Evolutionary conservation across 2,113 vertebrate genomes (phyloP).

Genomic region (Numida meleagris): DNA sequence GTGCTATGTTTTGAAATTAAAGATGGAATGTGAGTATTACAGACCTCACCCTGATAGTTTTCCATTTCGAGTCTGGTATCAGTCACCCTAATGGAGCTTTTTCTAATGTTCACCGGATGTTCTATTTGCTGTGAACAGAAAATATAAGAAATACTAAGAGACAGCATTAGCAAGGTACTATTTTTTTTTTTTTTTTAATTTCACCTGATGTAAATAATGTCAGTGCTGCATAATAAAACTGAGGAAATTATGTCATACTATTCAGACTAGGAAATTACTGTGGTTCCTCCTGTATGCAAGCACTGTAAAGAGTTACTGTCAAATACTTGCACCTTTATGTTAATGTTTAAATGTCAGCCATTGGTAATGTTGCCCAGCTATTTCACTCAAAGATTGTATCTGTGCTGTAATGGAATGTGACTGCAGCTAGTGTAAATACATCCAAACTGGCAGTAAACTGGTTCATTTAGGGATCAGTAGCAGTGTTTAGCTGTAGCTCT

Average conservation of each 20-base stretch:
- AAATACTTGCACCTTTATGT: background rate
- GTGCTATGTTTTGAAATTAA: background rate
- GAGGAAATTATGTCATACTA: conserved; percentile 32
- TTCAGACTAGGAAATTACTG: conserved; percentile 29
- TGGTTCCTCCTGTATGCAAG: background rate
- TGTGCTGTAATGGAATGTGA: background rate
- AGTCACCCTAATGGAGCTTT: background rate
- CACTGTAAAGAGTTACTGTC: conserved; percentile 12
- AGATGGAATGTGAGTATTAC: background rate
- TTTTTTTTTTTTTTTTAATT: background rate
- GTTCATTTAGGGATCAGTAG: background rate
- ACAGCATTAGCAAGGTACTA: background rate
- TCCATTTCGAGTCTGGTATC: background rate
- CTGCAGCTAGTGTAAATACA: background rate
- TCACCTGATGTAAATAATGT: background rate
- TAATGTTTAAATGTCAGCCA: conserved; percentile 8
- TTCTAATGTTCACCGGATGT: background rate
- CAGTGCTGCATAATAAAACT: conserved; percentile 39
- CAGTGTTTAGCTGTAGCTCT: background rate
- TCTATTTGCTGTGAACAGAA: background rate
- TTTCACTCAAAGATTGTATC: background rate
- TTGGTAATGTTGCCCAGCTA: background rate
- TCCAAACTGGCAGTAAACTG: background rate
- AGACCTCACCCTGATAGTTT: background rate
- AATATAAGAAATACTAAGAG: background rate